phyloP scores from a whole-genome alignment of 2,888 invertebrate species.

The Drosophila paracracens region DNA sequence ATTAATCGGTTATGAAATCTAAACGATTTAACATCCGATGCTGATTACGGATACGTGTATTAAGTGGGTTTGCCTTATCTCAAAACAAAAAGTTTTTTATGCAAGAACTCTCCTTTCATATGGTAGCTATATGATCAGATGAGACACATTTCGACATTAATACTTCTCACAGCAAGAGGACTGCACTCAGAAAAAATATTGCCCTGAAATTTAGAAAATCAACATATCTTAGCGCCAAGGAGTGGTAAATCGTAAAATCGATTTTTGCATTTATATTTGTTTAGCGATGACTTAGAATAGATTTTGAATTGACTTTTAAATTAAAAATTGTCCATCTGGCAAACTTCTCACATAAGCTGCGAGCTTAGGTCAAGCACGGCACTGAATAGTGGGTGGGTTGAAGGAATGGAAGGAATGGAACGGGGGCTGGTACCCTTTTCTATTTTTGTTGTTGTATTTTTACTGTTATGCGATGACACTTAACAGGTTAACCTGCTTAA shows the following conservation, averaged over 20 bases:
- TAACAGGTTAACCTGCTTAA: slow-evolving; percentile 79
- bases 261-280: not conserved
- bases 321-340: slow-evolving; percentile 26
- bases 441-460: not conserved
- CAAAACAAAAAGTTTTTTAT: no score
- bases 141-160: no score
- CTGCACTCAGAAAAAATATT: no score
- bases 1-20: not conserved
- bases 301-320: slow-evolving; percentile 8
- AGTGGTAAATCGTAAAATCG: not conserved
- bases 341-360: not conserved
- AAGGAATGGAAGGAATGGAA: not conserved
- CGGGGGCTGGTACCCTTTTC: not conserved
- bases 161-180: no score
- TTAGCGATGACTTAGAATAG: not conserved
- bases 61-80: no score
- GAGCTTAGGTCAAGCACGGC: slow-evolving; percentile 1
- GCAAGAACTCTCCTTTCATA: no score
- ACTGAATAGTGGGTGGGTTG: not conserved
- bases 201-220: no score
- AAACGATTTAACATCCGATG: not conserved
- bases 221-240: no score
- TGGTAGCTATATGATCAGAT: not conserved
- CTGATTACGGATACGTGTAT: not conserved
- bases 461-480: slow-evolving; percentile 46